Evolutionary conservation across 2,113 vertebrate species (phyloP).

Genomic region (Trichechus manatus): DNA sequence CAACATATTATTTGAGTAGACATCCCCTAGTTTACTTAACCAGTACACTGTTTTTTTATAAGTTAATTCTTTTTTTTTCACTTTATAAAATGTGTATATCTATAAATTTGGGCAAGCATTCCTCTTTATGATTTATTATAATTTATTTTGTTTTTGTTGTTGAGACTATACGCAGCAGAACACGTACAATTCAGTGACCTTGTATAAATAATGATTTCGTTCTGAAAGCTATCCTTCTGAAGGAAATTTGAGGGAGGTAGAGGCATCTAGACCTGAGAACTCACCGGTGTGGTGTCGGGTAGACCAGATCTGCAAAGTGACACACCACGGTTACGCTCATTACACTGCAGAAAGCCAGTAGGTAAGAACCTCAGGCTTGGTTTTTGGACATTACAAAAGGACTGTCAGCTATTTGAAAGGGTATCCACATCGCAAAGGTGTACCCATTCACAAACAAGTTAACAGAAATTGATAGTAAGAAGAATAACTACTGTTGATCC

Average conservation of each 20-base stretch:
- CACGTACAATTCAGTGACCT: background rate
- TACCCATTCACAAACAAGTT: background rate
- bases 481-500: background rate
- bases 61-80: background rate
- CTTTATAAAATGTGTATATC: background rate
- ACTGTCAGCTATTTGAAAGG: background rate
- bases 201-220: background rate
- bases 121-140: background rate
- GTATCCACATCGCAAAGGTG: background rate
- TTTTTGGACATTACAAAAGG: background rate
- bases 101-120: background rate
- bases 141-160: background rate
- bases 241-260: background rate
- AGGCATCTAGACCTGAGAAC: background rate
- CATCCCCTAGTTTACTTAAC: background rate
- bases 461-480: background rate
- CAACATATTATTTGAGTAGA: background rate
- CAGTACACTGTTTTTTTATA: background rate
- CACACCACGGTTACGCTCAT: accelerated
- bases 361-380: too few species aligned
- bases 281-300: background rate
- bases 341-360: background rate
- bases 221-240: background rate
- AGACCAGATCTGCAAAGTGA: background rate
- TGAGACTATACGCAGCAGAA: background rate